phyloP scores from a whole-genome alignment of 2,888 invertebrate species.

The Prosapia bicincta region DNA sequence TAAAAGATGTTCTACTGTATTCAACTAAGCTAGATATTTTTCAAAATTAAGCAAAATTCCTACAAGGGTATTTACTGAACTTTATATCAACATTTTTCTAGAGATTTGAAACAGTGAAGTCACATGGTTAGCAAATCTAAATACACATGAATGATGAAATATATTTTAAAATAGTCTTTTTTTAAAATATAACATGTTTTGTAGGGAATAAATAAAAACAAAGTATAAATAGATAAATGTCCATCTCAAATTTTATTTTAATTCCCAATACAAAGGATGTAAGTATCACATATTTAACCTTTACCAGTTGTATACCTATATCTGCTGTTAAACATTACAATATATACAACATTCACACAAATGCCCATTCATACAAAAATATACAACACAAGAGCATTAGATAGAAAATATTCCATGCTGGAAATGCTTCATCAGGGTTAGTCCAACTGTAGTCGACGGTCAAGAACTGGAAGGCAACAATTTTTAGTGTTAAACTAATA shows the following conservation, averaged over 20 bases:
- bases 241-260: constrained; percentile 24
- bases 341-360: background rate
- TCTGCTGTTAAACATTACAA: background rate
- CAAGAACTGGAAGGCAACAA: background rate
- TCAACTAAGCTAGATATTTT: too few species aligned
- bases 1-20: too few species aligned
- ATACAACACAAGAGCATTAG: background rate
- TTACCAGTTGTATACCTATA: background rate
- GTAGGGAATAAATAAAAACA: constrained; percentile 2
- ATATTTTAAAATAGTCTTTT: too few species aligned
- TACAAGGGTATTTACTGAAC: too few species aligned
- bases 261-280: constrained; percentile 26
- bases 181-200: too few species aligned
- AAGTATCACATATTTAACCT: constrained; percentile 20
- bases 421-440: background rate
- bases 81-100: too few species aligned
- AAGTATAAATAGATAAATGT: constrained; percentile 13
- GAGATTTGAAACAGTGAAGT: too few species aligned
- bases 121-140: too few species aligned
- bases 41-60: too few species aligned
- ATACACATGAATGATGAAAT: too few species aligned
- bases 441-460: background rate
- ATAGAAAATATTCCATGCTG: background rate
- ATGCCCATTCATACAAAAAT: background rate
- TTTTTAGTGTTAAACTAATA: background rate